Conservation (phyloP, 2,888 invertebrate species). For the Brenthis daphne region DNA sequence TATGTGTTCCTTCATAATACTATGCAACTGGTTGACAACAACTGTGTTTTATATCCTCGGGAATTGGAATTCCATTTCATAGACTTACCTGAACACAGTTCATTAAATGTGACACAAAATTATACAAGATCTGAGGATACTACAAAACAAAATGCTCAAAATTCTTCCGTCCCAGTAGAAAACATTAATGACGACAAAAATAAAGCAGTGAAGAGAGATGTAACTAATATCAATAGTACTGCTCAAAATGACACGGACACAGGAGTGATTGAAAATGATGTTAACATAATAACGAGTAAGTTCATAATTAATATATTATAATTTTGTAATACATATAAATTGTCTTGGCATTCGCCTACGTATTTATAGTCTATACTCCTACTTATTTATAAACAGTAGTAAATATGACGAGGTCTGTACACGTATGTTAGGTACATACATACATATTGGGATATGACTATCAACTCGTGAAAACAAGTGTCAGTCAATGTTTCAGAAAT, state of each 20-base stretch:
- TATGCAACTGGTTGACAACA: slow-evolving; percentile 59
- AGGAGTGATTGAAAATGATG: slow-evolving; percentile 22
- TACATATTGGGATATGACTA: too few relatives aligned
- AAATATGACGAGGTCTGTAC: too few relatives aligned
- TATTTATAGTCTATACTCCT: too few relatives aligned
- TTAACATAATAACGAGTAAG: slow-evolving; percentile 28
- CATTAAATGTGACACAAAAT: slow-evolving; percentile 25
- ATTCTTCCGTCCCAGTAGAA: slow-evolving; percentile 26
- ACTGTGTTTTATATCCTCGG: slow-evolving; percentile 65
- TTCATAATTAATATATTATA: neutral
- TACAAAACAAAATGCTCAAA: slow-evolving; percentile 34
- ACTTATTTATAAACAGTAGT: too few relatives aligned
- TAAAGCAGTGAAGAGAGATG: slow-evolving; percentile 25
- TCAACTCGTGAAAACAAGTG: too few relatives aligned
- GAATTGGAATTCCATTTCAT: slow-evolving; percentile 59
- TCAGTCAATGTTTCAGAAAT: too few relatives aligned
- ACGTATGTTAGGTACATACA: too few relatives aligned
- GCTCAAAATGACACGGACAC: slow-evolving; percentile 23
- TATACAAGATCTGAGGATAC: slow-evolving; percentile 23
- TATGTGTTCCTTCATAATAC: slow-evolving; percentile 68
- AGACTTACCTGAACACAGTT: slow-evolving; percentile 43
- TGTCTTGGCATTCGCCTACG: neutral
- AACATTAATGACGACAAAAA: slow-evolving; percentile 23
- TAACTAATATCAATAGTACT: slow-evolving; percentile 13
- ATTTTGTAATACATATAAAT: neutral